Base-by-base conservation (phyloP, 2,888 invertebrate species). In the Alloplasta piceator region DNA sequence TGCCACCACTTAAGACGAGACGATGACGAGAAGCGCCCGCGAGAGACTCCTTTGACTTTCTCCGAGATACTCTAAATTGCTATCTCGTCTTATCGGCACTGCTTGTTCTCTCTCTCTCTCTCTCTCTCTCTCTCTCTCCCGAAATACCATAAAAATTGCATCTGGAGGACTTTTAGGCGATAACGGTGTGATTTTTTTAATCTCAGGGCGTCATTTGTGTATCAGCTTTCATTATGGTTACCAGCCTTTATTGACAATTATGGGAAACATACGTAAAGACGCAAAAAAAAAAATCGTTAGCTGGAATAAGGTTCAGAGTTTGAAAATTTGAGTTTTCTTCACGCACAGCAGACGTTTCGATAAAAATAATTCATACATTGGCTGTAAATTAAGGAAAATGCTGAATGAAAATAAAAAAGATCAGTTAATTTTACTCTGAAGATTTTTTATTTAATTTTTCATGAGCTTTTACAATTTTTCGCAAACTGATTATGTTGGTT, bases 1-100 rank as follows among this genome's bases (percentile, higher is more conserved):
- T 67, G 50, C 81, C 39, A 50, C 71, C 83, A 83, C 83, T 85
- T 82, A 76, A 52, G 16, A 50, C 46, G 12, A 60, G 67, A 9
- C 72, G 72, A 41, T 61, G 78, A 78, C 60, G 66, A 71, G 12
- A 39, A 46, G 26, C 46, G 48, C n/a, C 63, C 26, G 26, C 26
- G 26, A 26, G 26, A 26, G 26, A 26, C 26, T 26, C n/a, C 58
- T 73, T 74, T 60, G 58, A 68, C 56, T 77, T 74, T 74, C 55
- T 46, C 60, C 63, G 52, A 7, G 5, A 9, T n/a, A 14, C 10
- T 39, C 12, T 43, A 10, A 43, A 43, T 7, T 14, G 38, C 61
- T 39, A 26, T 26, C 26, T 26, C 1, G 26, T 58, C 52, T 77
- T 77, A 76, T 75, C 76, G 60, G 26, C 9, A n/a, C 10, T 7